phyloP scores from a whole-genome alignment of 2,113 vertebrate species.

The Callionymus lyra region DNA sequence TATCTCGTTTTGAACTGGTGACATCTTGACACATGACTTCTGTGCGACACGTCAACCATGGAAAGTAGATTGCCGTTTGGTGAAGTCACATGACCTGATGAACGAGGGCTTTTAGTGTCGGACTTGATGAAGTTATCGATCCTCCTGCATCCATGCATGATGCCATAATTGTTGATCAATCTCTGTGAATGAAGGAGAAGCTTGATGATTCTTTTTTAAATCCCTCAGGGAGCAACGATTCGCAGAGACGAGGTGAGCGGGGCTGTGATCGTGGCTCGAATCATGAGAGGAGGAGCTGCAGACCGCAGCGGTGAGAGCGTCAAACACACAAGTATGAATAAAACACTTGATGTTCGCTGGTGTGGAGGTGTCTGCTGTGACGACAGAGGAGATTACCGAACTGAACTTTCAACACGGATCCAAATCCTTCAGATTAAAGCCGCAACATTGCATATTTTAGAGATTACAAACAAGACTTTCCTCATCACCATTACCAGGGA shows the following conservation, averaged over 20 bases:
- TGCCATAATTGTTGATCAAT: neutral
- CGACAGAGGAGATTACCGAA: constrained; percentile 43
- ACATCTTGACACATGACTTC: too few species aligned
- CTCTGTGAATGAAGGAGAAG: neutral
- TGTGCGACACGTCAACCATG: too few species aligned
- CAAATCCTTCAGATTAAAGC: constrained; percentile 59
- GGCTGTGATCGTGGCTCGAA: constrained; percentile 85
- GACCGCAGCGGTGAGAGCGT: constrained; percentile 81
- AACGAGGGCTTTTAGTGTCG: too few species aligned
- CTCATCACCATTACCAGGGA: constrained; percentile 29
- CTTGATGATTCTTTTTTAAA: neutral
- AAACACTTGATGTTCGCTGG: neutral
- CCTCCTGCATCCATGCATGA: neutral
- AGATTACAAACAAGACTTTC: constrained; percentile 37
- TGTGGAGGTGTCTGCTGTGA: constrained; percentile 9
- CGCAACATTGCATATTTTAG: constrained; percentile 51
- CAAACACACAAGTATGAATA: neutral
- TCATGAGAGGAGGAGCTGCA: constrained; percentile 89
- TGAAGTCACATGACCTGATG: too few species aligned
- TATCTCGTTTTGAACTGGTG: too few species aligned
- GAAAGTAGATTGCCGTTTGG: neutral
- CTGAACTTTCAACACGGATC: constrained; percentile 38
- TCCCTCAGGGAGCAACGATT: constrained; percentile 84
- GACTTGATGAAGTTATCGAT: too few species aligned
- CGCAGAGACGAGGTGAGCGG: constrained; percentile 83